A percentile compares a stretch with the other conserved stretches of the same genome.
phyloP scores from a whole-genome alignment of 2,797 vertebrate species.

The Gambelia wislizenii region DNA sequence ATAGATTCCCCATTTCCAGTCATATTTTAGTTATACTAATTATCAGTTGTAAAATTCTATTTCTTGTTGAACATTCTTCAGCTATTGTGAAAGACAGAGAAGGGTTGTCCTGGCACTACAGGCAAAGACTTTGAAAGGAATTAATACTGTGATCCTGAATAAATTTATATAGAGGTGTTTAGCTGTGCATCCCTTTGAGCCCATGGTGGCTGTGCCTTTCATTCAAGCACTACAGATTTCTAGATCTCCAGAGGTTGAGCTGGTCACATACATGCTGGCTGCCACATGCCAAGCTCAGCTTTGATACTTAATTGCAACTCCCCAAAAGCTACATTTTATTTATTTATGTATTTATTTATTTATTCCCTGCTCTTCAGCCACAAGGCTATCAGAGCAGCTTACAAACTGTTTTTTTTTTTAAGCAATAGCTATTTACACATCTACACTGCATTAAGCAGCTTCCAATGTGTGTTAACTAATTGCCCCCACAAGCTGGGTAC shows the following conservation, averaged over 20 bases:
- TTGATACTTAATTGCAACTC: not conserved
- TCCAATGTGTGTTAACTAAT: no score
- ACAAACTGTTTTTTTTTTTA: no score
- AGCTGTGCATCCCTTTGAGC: not conserved
- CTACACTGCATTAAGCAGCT: no score
- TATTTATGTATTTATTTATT: no score
- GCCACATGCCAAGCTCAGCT: not conserved
- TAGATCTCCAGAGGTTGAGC: not conserved
- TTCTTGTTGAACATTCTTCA: constrained; percentile 41
- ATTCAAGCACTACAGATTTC: not conserved
- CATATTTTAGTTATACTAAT: not conserved
- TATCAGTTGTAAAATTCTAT: constrained; percentile 43
- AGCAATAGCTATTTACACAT: no score
- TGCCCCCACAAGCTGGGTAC: no score
- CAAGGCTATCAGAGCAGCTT: no score
- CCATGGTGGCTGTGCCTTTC: constrained; percentile 6
- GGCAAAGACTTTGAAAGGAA: constrained; percentile 2
- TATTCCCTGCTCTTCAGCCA: no score
- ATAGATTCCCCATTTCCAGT: constrained; percentile 25
- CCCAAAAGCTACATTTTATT: not conserved
- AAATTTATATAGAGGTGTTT: constrained; percentile 3
- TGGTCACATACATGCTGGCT: not conserved
- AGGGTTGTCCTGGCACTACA: not conserved
- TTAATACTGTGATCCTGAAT: constrained; percentile 11
- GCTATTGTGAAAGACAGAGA: constrained; percentile 25